Evolutionary conservation across 2,888 invertebrate genomes (phyloP), one percentile per base, ranked within the genome.

Genomic region (Drosophila lutescens): DNA sequence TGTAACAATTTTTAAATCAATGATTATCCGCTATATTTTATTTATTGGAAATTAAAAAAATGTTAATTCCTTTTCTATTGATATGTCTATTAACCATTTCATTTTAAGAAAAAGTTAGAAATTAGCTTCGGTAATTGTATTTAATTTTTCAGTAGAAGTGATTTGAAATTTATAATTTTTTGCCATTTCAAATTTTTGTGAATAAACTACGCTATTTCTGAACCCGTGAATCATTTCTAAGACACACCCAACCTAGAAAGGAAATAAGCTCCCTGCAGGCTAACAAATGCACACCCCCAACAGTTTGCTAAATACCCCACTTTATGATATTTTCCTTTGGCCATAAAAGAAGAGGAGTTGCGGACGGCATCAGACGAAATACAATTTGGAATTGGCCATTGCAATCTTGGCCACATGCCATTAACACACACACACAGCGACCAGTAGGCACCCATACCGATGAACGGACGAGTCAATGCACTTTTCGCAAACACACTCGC

Each of bases 391-490:
- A 59, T 30, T 60, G 50, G 68, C 57, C 67, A 78, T 76, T 68
- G 70, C 71, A 72, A 63, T 71, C 47, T 72, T 80, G 76, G 65
- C 67, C 68, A 41, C 65, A 69, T 66, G 62, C 75, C 69, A 74
- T 71, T 62, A 50, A 62, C 57, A 61, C 58, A 61, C 30, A 50
- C 40, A 56, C 43, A 58, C 43, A 34, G 34, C 34, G 12, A 12
- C 4, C 4, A 34, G 12, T 10, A 34, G 30, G 32, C 41, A 53
- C 26, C 30, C 32, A 30, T 13, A 43, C 3, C 20, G 36, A 34
- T 17, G 61, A 26, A 55, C 58, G 59, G 50, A 60, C 54, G 73
- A 82, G 82, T 83, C 82, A 85, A 72, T 82, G 82, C 80, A 82
- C 82, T 82, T 78, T 79, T 53, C 70, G 38, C 65, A 54, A 66